Evolutionary conservation across 2,888 invertebrate genomes (phyloP), one percentile per base, ranked within the genome.

Genomic region (Lysandra bellargus): DNA sequence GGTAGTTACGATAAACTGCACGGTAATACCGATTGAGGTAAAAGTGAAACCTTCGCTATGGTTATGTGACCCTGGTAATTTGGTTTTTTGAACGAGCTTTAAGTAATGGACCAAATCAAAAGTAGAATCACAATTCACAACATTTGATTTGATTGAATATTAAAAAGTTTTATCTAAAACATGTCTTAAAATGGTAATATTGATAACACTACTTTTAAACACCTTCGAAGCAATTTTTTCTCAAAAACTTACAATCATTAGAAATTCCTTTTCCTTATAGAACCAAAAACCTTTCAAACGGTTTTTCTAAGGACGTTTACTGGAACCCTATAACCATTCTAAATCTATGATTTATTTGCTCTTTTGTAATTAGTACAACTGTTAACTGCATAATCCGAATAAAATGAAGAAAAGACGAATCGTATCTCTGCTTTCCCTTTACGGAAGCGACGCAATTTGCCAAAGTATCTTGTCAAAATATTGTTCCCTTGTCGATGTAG

Each of bases 41-140:
- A 69, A 69, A 69, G 69, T 69, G 69, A 69, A 69, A 69, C 33
- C 69, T 69, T 37, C 14, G 69, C 14, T 33, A 69, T 69, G 69
- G 33, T 69, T 69, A 14, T 69, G 69, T 37, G 69, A 37, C 33
- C 33, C 69, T 37, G 33, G 69, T 69, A 33, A 33, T 69, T 69
- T 69, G 14, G 14, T 69, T 69, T 37, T 69, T 69, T 33, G n/a
- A 7, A 23, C 7, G 23, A 30, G 64, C 23, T 30, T 64, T 4
- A 3, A 30, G 23, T 30, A 44, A 44, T 44, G 9, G 44, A 44
- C 9, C 9, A 2, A 49, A 61, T 7, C 7, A 61, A 23, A 61
- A 61, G 9, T 9, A 9, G 49, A 44, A 44, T 44, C 44, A 44
- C 6, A 44, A 44, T 7, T 44, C 44, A 44, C 6, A 44, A 44